phyloP scores from a whole-genome alignment of 2,797 vertebrate genomes.

The Cygnus olor region DNA sequence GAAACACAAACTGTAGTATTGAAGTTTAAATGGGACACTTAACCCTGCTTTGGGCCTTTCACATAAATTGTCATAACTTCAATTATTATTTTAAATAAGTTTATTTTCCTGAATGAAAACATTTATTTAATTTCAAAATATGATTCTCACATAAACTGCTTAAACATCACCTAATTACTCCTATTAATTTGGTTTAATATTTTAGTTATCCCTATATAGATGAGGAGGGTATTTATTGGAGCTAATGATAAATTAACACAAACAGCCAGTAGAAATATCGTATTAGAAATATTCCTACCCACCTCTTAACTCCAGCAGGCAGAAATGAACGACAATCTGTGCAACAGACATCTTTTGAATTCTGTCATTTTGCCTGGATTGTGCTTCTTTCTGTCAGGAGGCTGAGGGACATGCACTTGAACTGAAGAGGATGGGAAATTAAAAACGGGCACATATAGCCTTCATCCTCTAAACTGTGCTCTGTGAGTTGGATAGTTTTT shows the following conservation, averaged over 20 bases:
- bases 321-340: neutral
- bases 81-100: neutral
- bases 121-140: neutral
- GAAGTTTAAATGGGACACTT: neutral
- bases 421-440: neutral
- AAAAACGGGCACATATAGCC: neutral
- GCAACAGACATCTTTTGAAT: neutral
- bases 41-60: neutral
- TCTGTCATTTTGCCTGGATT: neutral
- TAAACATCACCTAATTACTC: neutral
- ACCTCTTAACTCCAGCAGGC: neutral
- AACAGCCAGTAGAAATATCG: neutral
- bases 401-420: neutral
- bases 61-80: neutral
- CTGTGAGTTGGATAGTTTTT: neutral
- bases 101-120: neutral
- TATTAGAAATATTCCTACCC: accelerated
- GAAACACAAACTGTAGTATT: neutral
- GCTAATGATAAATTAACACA: neutral
- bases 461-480: neutral
- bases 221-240: neutral
- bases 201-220: neutral
- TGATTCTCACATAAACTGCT: neutral
- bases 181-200: neutral
- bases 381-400: neutral